Evolutionary conservation across 2,113 vertebrate genomes (phyloP).

Genomic region (Cepphus grylle): DNA sequence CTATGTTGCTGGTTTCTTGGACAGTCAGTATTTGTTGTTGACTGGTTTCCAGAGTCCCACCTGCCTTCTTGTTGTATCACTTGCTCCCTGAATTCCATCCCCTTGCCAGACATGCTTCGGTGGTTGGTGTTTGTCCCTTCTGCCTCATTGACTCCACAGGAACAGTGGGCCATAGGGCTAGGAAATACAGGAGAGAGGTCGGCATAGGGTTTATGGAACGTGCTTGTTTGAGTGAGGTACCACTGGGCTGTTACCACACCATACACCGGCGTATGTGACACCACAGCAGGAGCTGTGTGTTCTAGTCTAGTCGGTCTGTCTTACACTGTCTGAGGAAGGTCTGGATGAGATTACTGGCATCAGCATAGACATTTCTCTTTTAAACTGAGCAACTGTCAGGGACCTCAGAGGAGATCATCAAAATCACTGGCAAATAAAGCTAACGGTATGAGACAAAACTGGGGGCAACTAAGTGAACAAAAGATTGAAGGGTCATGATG

Average conservation of each 20-base stretch:
- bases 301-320: neutral
- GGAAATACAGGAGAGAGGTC: neutral
- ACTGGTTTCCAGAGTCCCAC: neutral
- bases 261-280: neutral
- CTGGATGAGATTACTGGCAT: neutral
- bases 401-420: neutral
- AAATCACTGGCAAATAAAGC: neutral
- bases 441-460: neutral
- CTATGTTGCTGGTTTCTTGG: neutral
- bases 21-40: neutral
- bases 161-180: neutral
- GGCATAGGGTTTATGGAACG: neutral
- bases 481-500: neutral
- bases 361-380: neutral
- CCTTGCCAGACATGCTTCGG: accelerated
- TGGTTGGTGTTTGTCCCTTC: neutral
- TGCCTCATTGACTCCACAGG: accelerated
- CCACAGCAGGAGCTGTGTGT: neutral
- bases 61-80: neutral
- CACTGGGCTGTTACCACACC: accelerated
- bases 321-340: neutral
- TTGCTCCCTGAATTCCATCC: neutral
- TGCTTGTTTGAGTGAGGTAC: neutral
- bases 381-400: neutral
- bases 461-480: neutral